These are phyloP conservation scores for Panopea generosa DNA, from an alignment of 2,888 invertebrate genomes.

Conservation along the genomic window DNA sequence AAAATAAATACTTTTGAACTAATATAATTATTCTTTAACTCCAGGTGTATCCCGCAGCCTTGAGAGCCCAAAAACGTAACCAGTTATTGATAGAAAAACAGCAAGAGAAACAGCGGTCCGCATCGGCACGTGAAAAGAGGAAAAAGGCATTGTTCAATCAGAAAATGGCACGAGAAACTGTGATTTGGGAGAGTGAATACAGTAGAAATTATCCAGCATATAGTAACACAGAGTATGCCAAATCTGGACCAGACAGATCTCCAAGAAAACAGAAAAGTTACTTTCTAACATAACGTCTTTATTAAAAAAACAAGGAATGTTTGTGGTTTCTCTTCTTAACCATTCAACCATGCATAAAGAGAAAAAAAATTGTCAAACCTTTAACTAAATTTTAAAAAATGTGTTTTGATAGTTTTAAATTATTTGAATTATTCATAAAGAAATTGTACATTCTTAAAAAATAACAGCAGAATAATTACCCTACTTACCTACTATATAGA, in stretches of 20 bases:
- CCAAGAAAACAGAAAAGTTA: constrained; percentile 54
- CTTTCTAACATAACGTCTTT: constrained; percentile 34
- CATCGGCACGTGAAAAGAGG: constrained; percentile 61
- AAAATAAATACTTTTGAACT: too few species aligned
- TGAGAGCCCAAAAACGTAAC: constrained; percentile 67
- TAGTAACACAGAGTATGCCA: constrained; percentile 60
- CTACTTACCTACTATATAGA: too few species aligned
- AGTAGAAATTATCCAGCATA: constrained; percentile 66
- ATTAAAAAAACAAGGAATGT: neutral
- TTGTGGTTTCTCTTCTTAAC: too few species aligned
- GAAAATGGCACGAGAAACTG: constrained; percentile 63
- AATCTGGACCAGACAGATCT: constrained; percentile 53
- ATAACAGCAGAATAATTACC: too few species aligned
- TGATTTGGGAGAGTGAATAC: constrained; percentile 72
- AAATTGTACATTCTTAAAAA: too few species aligned
- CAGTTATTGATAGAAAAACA: constrained; percentile 55
- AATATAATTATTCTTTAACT: too few species aligned
- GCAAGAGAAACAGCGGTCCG: constrained; percentile 52
- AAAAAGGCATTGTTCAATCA: constrained; percentile 63
- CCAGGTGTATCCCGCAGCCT: constrained; percentile 71
- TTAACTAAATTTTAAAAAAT: too few species aligned
- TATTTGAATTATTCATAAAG: too few species aligned
- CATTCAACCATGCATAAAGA: too few species aligned
- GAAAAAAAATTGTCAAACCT: too few species aligned
- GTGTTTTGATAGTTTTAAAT: too few species aligned